Base-by-base conservation (phyloP, 2,888 invertebrate species). In the Protophormia terraenovae region DNA sequence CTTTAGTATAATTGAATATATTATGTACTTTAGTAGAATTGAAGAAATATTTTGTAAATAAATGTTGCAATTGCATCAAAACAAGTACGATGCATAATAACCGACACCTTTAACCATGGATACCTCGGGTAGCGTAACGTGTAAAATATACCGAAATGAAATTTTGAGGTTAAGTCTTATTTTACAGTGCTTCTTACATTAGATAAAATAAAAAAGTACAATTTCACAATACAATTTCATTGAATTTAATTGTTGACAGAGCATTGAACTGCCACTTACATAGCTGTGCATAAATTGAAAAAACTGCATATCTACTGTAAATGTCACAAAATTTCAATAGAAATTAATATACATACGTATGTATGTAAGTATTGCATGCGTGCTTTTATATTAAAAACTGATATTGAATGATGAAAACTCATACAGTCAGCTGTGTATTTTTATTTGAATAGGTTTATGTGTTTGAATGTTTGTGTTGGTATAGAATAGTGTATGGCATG, bases 241-340 rank as follows among this genome's bases (percentile, higher is more conserved):
- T 32, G 29, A 29, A 66, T 41, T 77, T n/a, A 76, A 41, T 29
- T 53, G 38, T 76, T 45, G 16, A 24, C 62, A 71, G 71, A 53
- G 16, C 62, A 71, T 62, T 79, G 62, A 79, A 71, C 79, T 32
- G 3, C 16, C 14, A 24, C 53, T 45, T 47, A 41, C 55, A 29
- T 55, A 53, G 24, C 19, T 69, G 1, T 62, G 62, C 45, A 72
- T 72, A 79, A 55, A 80, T 80, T 73, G 55, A 66, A 73, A n/a
- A n/a, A 58, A 64, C 55, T 66, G 55, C 32, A 73, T 73, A 27
- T 67, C 45, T 35, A 38, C 8, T 73, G 47, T 58, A 38, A 73
- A 67, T 73, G 64, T 75, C 76, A 78, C 71, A 83, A 83, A 53
- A 35, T 71, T 27, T 71, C 58, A 60, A 60, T 75, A n/a, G 45